phyloP scores from a whole-genome alignment of 1,140 invertebrate genomes.

The Cotesia chilonis region DNA sequence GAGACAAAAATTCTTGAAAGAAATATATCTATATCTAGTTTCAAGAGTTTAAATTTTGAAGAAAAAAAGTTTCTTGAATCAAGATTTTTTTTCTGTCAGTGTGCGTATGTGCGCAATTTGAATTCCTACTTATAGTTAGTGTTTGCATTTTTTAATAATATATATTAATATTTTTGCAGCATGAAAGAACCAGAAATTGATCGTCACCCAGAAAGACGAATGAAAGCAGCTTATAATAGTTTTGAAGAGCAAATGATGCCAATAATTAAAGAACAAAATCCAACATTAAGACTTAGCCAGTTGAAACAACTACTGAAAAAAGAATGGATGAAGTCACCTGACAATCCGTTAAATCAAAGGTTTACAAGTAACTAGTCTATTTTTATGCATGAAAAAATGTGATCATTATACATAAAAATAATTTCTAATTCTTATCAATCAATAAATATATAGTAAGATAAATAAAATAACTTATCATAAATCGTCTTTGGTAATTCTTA shows the following conservation, averaged over 20 bases:
- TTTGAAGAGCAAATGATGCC: slow-evolving; percentile 90
- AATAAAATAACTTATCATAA: slow-evolving; percentile 34
- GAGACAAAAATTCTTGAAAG: no score
- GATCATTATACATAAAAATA: background rate
- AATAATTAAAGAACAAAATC: slow-evolving; percentile 89
- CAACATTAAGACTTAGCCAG: slow-evolving; percentile 85
- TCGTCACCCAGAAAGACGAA: slow-evolving; percentile 90
- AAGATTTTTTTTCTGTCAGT: no score
- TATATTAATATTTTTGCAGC: slow-evolving; percentile 59
- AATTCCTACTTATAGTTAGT: no score
- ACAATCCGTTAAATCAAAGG: slow-evolving; percentile 94
- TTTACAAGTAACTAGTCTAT: slow-evolving; percentile 48
- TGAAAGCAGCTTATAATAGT: slow-evolving; percentile 91
- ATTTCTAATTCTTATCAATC: slow-evolving; percentile 27
- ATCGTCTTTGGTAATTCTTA: slow-evolving; percentile 60
- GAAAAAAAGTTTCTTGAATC: no score
- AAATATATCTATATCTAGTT: no score
- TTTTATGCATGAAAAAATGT: background rate
- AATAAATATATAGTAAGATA: slow-evolving; percentile 17
- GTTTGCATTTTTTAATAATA: slow-evolving; percentile 17
- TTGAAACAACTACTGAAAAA: slow-evolving; percentile 84
- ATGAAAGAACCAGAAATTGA: slow-evolving; percentile 72
- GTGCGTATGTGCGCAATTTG: no score
- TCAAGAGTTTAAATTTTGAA: no score
- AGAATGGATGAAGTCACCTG: slow-evolving; percentile 96